Percentiles rank a stretch among this genome's conserved stretches.
Evolutionary conservation across 2,113 vertebrate genomes (phyloP).

Genomic region (Campylorhamphus procurvoides): DNA sequence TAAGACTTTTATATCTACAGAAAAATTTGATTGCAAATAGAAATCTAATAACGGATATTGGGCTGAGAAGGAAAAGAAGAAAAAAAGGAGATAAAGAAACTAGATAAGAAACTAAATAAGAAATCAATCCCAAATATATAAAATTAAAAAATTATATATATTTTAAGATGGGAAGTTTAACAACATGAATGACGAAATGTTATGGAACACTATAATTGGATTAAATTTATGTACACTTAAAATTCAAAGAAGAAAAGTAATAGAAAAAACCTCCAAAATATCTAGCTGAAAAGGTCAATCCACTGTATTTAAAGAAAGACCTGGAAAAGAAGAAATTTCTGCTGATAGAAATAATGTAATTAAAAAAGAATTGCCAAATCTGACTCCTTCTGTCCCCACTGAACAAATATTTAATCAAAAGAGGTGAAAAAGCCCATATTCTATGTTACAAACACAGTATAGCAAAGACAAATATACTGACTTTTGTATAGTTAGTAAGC

Average conservation of each 20-base stretch:
- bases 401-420: background rate
- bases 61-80: background rate
- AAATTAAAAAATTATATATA: background rate
- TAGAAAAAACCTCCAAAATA: background rate
- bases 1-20: background rate
- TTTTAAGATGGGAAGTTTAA: background rate
- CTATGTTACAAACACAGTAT: background rate
- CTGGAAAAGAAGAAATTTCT: background rate
- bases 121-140: background rate
- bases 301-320: background rate
- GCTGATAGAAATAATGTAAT: background rate
- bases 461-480: fast-evolving
- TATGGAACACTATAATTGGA: background rate
- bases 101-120: background rate
- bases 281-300: background rate
- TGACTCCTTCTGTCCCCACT: fast-evolving
- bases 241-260: background rate
- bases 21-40: background rate
- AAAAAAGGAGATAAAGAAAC: background rate
- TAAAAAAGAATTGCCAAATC: background rate
- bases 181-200: background rate
- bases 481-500: background rate
- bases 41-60: background rate
- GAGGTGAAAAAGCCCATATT: background rate
- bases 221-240: background rate